A percentile compares a stretch with the other conserved stretches of the same genome.
Conservation (phyloP, 2,113 vertebrate genomes). For the Silurus asotus region DNA sequence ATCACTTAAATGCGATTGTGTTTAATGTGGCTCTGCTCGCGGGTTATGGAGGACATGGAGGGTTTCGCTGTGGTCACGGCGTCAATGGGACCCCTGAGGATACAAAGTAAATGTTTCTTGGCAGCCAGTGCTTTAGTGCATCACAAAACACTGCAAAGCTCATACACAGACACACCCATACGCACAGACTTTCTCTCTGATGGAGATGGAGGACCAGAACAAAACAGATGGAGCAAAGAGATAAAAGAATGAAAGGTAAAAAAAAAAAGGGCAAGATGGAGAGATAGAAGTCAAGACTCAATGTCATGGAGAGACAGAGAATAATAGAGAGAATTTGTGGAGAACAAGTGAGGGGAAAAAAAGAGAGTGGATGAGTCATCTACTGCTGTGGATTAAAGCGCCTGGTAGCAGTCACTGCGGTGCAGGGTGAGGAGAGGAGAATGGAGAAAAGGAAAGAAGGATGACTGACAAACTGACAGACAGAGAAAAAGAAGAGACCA, state of each 20-base stretch:
- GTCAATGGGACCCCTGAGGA: slow-evolving; percentile 5
- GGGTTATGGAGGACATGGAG: background rate
- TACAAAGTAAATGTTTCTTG: background rate
- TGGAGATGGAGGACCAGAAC: background rate
- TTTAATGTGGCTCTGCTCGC: background rate
- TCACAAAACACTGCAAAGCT: slow-evolving; percentile 17
- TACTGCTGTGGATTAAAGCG: slow-evolving; percentile 63
- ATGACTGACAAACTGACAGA: background rate
- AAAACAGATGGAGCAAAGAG: background rate
- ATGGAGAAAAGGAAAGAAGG: slow-evolving; percentile 7
- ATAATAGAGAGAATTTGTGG: background rate
- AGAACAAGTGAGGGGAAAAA: slow-evolving; percentile 39
- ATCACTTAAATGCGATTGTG: background rate
- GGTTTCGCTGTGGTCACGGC: background rate
- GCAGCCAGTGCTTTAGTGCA: background rate
- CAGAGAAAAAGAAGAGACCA: background rate
- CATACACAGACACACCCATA: slow-evolving; percentile 27
- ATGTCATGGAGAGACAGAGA: slow-evolving; percentile 32
- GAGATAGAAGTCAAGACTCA: background rate
- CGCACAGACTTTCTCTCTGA: no score
- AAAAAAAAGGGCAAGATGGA: background rate
- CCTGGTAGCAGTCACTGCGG: slow-evolving; percentile 59
- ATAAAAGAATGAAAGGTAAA: background rate
- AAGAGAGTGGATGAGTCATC: slow-evolving; percentile 71
- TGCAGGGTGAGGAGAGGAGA: slow-evolving; percentile 26